These are phyloP conservation scores for Sakesphorus luctuosus DNA, from an alignment of 2,113 vertebrate species.

Conservation along the genomic window DNA sequence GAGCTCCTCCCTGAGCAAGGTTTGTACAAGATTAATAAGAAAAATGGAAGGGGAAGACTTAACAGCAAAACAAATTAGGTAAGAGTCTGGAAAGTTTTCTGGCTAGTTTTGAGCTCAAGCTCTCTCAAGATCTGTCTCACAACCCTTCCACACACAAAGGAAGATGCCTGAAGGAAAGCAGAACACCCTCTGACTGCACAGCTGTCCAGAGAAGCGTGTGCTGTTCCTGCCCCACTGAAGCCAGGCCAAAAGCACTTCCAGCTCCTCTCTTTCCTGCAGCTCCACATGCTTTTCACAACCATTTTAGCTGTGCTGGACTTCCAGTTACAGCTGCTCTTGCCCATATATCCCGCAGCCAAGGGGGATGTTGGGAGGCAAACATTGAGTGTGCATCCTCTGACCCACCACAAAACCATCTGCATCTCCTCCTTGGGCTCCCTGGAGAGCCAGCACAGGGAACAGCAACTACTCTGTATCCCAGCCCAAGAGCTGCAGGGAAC, in stretches of 20 bases:
- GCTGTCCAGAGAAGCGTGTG: accelerated
- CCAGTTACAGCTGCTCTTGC: not conserved
- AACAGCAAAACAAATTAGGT: not conserved
- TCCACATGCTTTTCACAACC: not conserved
- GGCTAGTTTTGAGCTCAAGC: not conserved
- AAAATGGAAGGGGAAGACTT: accelerated
- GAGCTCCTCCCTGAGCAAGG: not conserved
- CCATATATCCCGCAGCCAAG: not conserved
- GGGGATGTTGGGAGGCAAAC: not conserved
- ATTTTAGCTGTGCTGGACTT: not conserved
- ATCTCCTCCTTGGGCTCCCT: not conserved
- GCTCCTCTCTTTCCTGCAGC: not conserved
- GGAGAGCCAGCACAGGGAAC: not conserved
- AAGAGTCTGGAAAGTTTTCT: not conserved
- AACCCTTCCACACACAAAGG: not conserved
- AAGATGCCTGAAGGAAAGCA: not conserved
- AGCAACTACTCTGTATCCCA: not conserved
- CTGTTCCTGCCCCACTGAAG: not conserved
- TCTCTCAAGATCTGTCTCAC: not conserved
- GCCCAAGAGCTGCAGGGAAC: not conserved
- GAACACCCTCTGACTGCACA: not conserved
- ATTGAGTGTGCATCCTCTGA: not conserved
- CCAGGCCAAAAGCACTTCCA: not conserved
- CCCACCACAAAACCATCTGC: not conserved
- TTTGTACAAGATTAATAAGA: not conserved